A percentile compares a stretch with the other conserved stretches of the same genome.
These are phyloP conservation scores for Sakesphorus luctuosus DNA, from an alignment of 2,113 vertebrate species.

Conservation along the genomic window DNA sequence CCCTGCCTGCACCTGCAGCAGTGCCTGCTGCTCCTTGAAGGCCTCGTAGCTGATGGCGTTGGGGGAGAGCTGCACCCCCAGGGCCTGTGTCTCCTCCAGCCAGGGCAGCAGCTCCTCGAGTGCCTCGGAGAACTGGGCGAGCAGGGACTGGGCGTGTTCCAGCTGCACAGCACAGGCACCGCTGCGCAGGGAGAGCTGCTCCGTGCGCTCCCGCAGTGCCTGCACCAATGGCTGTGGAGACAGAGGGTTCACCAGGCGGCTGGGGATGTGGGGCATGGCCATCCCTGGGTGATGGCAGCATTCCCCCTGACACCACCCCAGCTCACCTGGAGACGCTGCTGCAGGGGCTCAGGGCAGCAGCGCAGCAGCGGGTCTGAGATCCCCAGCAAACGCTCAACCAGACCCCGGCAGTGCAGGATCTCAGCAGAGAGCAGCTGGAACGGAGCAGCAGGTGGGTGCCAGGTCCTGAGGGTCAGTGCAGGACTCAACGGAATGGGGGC, in stretches of 20 bases:
- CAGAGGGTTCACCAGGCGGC: accelerated
- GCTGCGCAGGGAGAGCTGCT: constrained; percentile 74
- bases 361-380: constrained; percentile 74
- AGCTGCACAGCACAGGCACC: constrained; percentile 78
- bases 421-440: constrained; percentile 82
- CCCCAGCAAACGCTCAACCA: constrained; percentile 81
- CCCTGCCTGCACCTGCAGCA: constrained; percentile 81
- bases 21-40: constrained; percentile 86
- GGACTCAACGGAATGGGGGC: accelerated
- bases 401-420: constrained; percentile 84
- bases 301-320: accelerated
- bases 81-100: constrained; percentile 81
- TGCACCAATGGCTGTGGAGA: constrained; percentile 66
- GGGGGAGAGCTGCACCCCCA: constrained; percentile 73
- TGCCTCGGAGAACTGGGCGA: constrained; percentile 82
- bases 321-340: constrained; percentile 74
- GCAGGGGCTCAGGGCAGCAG: constrained; percentile 44
- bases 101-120: constrained; percentile 83
- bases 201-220: constrained; percentile 76
- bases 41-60: constrained; percentile 76
- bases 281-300: accelerated
- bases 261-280: accelerated
- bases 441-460: background rate
- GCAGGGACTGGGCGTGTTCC: constrained; percentile 84
- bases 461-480: background rate